These are phyloP conservation scores for Parauchenoglanis ngamensis DNA, from an alignment of 2,797 vertebrate genomes.

Conservation along the genomic window DNA sequence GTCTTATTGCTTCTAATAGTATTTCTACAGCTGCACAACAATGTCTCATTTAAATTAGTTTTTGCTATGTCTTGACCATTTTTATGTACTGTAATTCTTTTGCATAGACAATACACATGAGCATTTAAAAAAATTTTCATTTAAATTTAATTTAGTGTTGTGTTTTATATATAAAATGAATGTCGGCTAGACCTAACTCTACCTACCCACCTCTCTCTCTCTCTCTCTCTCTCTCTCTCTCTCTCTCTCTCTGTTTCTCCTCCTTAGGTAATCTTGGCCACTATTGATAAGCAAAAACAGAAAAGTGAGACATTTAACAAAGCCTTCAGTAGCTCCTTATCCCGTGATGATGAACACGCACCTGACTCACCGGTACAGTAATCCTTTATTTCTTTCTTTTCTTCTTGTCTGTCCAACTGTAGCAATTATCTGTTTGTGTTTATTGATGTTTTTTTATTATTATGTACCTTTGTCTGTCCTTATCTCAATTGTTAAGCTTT, in stretches of 20 bases:
- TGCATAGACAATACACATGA: not conserved
- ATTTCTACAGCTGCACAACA: not conserved
- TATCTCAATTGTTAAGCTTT: not conserved
- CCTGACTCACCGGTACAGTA: constrained; percentile 84
- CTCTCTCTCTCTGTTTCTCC: not conserved
- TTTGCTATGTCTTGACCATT: not conserved
- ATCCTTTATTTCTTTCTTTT: constrained; percentile 45
- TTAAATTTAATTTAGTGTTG: too few species aligned
- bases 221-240: too few species aligned
- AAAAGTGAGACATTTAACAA: constrained; percentile 92
- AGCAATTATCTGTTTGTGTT: not conserved
- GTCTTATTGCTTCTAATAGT: not conserved
- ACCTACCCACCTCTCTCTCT: not conserved
- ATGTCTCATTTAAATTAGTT: not conserved
- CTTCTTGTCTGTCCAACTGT: not conserved
- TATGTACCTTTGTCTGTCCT: constrained; percentile 48
- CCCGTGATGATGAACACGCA: constrained; percentile 85
- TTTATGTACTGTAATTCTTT: not conserved
- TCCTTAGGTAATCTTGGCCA: constrained; percentile 87
- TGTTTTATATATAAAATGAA: not conserved
- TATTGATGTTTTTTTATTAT: not conserved
- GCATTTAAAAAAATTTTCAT: not conserved
- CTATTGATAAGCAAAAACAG: constrained; percentile 94
- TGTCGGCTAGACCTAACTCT: not conserved
- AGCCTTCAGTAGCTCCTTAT: constrained; percentile 86